These are phyloP conservation scores for Xenopus petersii DNA, from an alignment of 2,797 vertebrate species.

Conservation along the genomic window DNA sequence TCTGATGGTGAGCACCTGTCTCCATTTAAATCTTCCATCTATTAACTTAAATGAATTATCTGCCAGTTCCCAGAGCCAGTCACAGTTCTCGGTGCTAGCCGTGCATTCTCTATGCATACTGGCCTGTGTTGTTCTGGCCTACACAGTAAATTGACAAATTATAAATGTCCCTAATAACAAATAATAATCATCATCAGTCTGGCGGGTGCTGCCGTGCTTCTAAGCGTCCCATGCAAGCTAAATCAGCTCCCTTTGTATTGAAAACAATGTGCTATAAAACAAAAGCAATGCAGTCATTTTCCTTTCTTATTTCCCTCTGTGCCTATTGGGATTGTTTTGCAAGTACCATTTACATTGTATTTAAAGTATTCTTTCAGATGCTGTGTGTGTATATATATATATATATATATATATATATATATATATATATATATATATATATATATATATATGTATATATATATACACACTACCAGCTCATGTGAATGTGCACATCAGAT, in stretches of 20 bases:
- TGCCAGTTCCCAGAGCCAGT: background rate
- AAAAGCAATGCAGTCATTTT: slow-evolving; percentile 17
- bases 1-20: background rate
- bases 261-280: slow-evolving; percentile 17
- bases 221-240: slow-evolving; percentile 11
- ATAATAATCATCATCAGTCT: slow-evolving; percentile 42
- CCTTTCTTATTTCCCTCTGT: background rate
- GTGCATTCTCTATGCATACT: background rate
- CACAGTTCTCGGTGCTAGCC: background rate
- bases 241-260: slow-evolving; percentile 44
- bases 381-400: too few relatives aligned
- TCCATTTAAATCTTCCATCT: slow-evolving; percentile 4
- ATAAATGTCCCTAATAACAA: slow-evolving; percentile 44
- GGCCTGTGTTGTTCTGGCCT: background rate
- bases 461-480: too few relatives aligned
- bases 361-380: too few relatives aligned
- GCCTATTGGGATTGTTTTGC: background rate
- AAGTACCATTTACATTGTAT: background rate
- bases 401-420: too few relatives aligned
- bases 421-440: too few relatives aligned
- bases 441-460: too few relatives aligned
- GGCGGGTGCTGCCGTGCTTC: slow-evolving; percentile 16
- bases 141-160: slow-evolving; percentile 26
- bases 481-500: too few relatives aligned
- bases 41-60: slow-evolving; percentile 6